Percentiles rank a stretch among this genome's conserved stretches.
These are phyloP conservation scores for Drosophila tristis DNA, from an alignment of 1,140 invertebrate genomes.

Conservation along the genomic window DNA sequence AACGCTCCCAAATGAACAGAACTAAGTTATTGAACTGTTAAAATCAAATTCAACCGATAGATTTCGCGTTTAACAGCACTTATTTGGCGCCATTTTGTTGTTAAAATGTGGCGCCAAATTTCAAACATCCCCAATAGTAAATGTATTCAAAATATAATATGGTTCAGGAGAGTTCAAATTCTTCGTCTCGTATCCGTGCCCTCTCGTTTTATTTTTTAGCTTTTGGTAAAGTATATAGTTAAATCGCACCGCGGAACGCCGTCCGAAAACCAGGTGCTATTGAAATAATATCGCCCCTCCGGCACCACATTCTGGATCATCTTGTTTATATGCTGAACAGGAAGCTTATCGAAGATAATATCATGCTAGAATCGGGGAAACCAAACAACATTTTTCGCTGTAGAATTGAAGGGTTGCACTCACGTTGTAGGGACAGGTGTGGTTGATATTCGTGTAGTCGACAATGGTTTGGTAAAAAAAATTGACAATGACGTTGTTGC, in stretches of 20 bases:
- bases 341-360: constrained; percentile 49
- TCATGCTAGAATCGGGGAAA: constrained; percentile 31
- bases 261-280: constrained; percentile 8
- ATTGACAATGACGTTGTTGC: constrained; percentile 45
- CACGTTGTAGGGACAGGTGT: constrained; percentile 60
- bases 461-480: constrained; percentile 16
- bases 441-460: constrained; percentile 50
- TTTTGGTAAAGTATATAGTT: constrained; percentile 46
- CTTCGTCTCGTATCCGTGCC: too few species aligned
- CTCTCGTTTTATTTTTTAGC: constrained; percentile 3
- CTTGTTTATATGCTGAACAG: constrained; percentile 44
- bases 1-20: too few species aligned
- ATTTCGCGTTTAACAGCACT: too few species aligned
- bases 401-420: constrained; percentile 11
- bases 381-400: background rate
- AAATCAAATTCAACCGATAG: too few species aligned
- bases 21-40: too few species aligned
- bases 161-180: too few species aligned
- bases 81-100: too few species aligned
- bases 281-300: constrained; percentile 45
- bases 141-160: too few species aligned
- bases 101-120: too few species aligned
- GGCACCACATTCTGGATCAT: constrained; percentile 36
- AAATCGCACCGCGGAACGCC: constrained; percentile 3
- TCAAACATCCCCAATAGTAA: too few species aligned